These are phyloP conservation scores for Labeo rohita DNA, from an alignment of 2,113 vertebrate genomes.

Conservation along the genomic window DNA sequence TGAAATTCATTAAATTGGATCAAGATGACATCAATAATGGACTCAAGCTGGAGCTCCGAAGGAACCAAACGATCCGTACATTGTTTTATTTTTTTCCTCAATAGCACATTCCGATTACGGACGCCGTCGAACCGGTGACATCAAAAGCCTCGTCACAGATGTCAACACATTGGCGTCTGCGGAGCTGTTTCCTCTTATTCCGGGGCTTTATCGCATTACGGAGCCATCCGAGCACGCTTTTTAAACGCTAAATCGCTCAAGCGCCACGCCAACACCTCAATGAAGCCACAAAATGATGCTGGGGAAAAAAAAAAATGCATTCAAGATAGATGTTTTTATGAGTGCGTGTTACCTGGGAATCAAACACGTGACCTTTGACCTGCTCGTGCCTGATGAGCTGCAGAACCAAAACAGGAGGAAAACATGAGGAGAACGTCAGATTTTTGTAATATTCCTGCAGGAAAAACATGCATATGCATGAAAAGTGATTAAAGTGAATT, in stretches of 20 bases:
- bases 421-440: not conserved
- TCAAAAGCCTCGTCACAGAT: conserved; percentile 61
- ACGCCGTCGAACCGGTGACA: conserved; percentile 56
- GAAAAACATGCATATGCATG: too few relatives aligned
- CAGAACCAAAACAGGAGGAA: conserved; percentile 30
- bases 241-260: not conserved
- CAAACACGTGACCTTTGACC: not conserved
- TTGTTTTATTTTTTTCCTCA: conserved; percentile 47
- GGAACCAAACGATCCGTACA: conserved; percentile 56
- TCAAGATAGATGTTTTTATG: not conserved
- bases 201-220: conserved; percentile 55
- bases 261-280: not conserved
- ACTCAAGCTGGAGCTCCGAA: conserved; percentile 58
- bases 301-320: not conserved
- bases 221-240: not conserved
- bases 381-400: conserved; percentile 16
- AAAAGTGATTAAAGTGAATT: too few relatives aligned
- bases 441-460: too few relatives aligned
- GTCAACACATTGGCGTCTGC: conserved; percentile 58
- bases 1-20: conserved; percentile 63
- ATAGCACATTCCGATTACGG: conserved; percentile 54
- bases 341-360: not conserved
- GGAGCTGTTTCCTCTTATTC: conserved; percentile 58
- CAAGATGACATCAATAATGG: conserved; percentile 64
- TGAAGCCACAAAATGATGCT: not conserved